Evolutionary conservation across 2,113 vertebrate genomes (phyloP).

Genomic region (Thamnophis sirtalis): DNA sequence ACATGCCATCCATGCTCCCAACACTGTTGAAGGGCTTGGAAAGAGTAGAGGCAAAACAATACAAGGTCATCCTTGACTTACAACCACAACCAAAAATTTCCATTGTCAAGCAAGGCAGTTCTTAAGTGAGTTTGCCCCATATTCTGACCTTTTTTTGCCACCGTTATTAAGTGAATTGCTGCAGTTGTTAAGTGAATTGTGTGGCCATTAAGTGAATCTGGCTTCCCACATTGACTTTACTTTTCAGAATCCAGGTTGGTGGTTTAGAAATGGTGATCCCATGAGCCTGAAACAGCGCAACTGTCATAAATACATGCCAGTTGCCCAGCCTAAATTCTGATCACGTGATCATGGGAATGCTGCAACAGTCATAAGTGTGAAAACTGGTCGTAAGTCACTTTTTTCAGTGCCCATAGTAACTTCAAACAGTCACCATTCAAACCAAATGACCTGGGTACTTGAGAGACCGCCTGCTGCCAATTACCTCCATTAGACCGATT

Average conservation of each 20-base stretch:
- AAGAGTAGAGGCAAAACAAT: not conserved
- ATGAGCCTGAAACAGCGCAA: not conserved
- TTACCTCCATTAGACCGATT: too few relatives aligned
- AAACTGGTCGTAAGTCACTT: not conserved
- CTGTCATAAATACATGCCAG: not conserved
- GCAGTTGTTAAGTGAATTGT: not conserved
- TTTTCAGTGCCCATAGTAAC: not conserved
- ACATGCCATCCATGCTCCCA: not conserved
- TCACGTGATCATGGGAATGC: not conserved
- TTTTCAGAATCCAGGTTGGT: not conserved
- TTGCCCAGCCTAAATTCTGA: not conserved
- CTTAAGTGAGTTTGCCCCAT: not conserved
- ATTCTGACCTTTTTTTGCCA: not conserved
- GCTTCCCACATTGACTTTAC: not conserved
- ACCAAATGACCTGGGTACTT: too few relatives aligned
- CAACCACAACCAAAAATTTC: not conserved
- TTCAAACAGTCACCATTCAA: not conserved
- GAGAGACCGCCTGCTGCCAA: too few relatives aligned
- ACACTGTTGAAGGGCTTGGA: not conserved
- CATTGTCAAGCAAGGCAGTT: not conserved
- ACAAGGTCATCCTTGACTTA: not conserved
- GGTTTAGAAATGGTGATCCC: not conserved
- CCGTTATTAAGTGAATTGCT: too few relatives aligned
- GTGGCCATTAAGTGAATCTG: not conserved
- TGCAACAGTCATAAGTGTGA: not conserved